Evolutionary conservation across 2,888 invertebrate genomes (phyloP).

Genomic region (Oxyscelio sp.): DNA sequence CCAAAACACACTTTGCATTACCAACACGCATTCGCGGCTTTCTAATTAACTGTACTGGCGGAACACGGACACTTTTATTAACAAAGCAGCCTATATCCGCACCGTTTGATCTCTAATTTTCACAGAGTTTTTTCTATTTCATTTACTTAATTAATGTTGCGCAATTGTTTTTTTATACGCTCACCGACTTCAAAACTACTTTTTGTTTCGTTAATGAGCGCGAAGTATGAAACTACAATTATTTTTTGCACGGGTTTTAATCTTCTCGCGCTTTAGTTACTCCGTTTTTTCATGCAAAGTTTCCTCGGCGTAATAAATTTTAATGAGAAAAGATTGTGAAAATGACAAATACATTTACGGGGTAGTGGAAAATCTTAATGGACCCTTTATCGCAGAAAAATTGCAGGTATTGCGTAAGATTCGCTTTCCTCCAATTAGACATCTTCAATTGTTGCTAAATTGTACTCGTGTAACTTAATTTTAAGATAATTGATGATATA

Average conservation of each 20-base stretch:
- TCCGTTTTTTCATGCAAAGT: background rate
- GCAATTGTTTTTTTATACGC: background rate
- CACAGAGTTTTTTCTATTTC: too few species aligned
- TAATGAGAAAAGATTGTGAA: background rate
- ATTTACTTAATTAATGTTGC: slow-evolving; percentile 7
- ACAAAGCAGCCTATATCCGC: slow-evolving; percentile 3
- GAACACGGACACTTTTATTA: slow-evolving; percentile 11
- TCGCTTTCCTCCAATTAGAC: background rate
- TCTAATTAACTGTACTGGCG: slow-evolving; percentile 34
- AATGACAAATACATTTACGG: background rate
- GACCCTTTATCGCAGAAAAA: background rate
- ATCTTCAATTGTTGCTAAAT: background rate
- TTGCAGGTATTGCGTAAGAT: background rate
- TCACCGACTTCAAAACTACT: too few species aligned
- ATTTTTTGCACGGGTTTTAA: background rate
- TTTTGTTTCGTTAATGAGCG: background rate
- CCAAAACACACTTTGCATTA: slow-evolving; percentile 35
- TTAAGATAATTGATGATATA: background rate
- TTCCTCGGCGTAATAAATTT: background rate
- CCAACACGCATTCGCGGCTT: slow-evolving; percentile 18
- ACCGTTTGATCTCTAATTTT: slow-evolving; percentile 9
- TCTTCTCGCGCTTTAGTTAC: background rate
- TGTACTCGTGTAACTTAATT: background rate
- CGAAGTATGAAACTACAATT: background rate
- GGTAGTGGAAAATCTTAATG: background rate